phyloP scores from a whole-genome alignment of 2,113 vertebrate species.

The Myodes glareolus region DNA sequence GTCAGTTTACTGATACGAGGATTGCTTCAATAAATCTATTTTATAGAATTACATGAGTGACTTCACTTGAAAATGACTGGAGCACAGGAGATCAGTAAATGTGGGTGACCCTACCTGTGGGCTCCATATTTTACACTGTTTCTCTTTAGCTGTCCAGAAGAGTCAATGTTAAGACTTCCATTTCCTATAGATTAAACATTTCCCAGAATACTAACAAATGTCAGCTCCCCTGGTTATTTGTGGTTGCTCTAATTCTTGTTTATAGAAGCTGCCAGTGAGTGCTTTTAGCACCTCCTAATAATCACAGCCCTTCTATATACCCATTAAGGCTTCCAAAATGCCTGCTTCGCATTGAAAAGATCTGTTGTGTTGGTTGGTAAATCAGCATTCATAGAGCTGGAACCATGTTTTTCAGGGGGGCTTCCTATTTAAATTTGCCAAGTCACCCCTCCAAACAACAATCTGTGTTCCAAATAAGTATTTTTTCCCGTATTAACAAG shows the following conservation, averaged over 20 bases:
- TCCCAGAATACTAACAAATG: conserved; percentile 68
- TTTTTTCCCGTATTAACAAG: neutral
- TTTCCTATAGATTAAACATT: conserved; percentile 65
- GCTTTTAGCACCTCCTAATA: conserved; percentile 69
- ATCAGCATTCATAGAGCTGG: neutral
- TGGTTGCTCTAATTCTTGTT: conserved; percentile 67
- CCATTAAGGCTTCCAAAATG: conserved; percentile 15
- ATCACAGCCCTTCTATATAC: conserved; percentile 16
- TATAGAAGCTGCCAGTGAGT: conserved; percentile 63
- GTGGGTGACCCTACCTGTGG: neutral
- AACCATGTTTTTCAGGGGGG: neutral
- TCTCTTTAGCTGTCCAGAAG: neutral
- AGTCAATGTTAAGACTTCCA: neutral
- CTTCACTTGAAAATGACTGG: neutral
- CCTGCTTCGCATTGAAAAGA: neutral
- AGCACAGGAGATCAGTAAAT: neutral
- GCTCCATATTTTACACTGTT: neutral
- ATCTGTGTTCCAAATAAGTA: neutral
- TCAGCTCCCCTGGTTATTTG: conserved; percentile 52
- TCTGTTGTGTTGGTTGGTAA: neutral
- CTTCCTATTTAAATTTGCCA: conserved; percentile 17
- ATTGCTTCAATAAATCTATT: conserved; percentile 13
- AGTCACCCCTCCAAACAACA: neutral
- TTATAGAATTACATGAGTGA: neutral
- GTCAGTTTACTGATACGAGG: neutral